Conservation (phyloP, 2,888 invertebrate genomes). For the Amblyteles armatorius region DNA sequence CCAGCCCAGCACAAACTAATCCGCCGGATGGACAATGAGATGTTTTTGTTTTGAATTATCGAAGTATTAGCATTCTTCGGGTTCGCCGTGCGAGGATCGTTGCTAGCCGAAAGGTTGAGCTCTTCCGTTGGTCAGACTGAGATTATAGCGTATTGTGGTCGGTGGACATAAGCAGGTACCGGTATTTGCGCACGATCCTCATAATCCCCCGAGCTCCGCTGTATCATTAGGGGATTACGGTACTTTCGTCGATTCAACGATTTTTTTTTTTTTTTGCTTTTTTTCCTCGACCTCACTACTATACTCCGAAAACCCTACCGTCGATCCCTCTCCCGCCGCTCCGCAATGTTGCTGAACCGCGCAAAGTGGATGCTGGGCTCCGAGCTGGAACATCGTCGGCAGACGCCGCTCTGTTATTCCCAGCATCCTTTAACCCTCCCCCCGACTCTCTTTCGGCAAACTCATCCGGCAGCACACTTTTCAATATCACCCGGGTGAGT, state of each 20-base stretch:
- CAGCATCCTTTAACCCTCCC: slow-evolving; percentile 13
- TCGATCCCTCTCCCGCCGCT: slow-evolving; percentile 6
- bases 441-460: not conserved
- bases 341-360: slow-evolving; percentile 11
- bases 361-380: slow-evolving; percentile 25
- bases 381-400: not conserved
- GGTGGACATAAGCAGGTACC: slow-evolving; percentile 25
- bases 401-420: slow-evolving; percentile 44
- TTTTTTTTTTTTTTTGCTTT: slow-evolving; percentile 14
- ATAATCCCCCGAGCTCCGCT: slow-evolving; percentile 71
- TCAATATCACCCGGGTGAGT: not conserved
- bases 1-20: not conserved
- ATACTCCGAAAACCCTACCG: not conserved
- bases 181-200: slow-evolving; percentile 38
- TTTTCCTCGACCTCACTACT: slow-evolving; percentile 8
- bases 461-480: slow-evolving; percentile 6
- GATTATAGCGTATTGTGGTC: slow-evolving; percentile 9
- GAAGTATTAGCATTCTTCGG: not conserved
- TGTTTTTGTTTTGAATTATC: not conserved
- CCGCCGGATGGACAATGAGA: not conserved
- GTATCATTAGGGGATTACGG: slow-evolving; percentile 74
- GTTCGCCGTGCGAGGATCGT: not conserved
- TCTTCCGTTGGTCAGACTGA: not conserved
- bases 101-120: not conserved
- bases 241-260: slow-evolving; percentile 34